Base-by-base conservation (phyloP, 2,888 invertebrate species). In the Eristalis pertinax region DNA sequence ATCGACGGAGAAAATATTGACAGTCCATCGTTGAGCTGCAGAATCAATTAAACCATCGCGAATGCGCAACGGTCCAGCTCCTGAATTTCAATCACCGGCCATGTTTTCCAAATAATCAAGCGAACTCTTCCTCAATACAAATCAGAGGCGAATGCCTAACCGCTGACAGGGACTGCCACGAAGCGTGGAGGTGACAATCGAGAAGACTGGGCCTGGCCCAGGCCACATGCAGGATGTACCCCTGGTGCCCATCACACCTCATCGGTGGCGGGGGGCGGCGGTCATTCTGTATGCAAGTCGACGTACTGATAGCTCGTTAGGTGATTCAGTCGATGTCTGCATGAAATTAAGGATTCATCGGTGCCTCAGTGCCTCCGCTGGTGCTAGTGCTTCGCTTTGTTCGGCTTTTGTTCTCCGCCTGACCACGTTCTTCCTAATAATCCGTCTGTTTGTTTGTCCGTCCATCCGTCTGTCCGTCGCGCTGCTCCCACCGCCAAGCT, bases 351-450 rank as follows among this genome's bases (percentile, higher is more conserved):
- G 74, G 82, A 81, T 82, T 77, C 64, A 38, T 58, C 50, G 50
- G 50, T 50, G 50, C 8, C 50, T 50, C 50, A 19, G 50, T 50
- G 19, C 50, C 50, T 50, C 50, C 1, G 11, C 29, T 50, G 43
- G 43, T 50, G 50, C 50, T 50, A n/a, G 19, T 50, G 50, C 22
- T 38, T 58, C 4, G 24, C 24, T 64, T 43, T 58, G 64, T 26
- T 50, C 43, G 26, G 13, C 60, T 56, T 29, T 50, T 60, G 62
- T 35, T 74, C 19, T 69, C 35, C 58, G 65, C 65, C 70, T 64
- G 82, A 63, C 70, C 86, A 86, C 83, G 82, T 82, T 82, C 82
- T 65, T 86, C 86, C 86, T 83, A 86, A 86, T 86, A 86, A 86
- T 83, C 77, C 72, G 70, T 78, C 50, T 19, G 50, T 19, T 50